phyloP scores from a whole-genome alignment of 2,113 vertebrate species.

The Nettapus auritus region DNA sequence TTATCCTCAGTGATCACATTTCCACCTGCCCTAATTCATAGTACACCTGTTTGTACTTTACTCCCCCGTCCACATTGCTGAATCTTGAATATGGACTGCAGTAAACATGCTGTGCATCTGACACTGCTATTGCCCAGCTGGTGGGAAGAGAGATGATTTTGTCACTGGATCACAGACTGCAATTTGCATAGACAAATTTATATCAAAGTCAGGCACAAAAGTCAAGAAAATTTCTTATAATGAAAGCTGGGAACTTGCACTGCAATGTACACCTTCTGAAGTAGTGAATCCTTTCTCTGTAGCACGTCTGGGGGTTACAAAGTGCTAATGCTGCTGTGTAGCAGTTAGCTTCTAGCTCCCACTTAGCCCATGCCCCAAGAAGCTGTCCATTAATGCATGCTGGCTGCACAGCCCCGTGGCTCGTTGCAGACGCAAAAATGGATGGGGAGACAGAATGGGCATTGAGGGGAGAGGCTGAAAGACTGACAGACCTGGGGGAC shows the following conservation, averaged over 20 bases:
- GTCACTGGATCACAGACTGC: background rate
- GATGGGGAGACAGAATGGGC: background rate
- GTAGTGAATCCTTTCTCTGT: background rate
- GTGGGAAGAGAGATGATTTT: background rate
- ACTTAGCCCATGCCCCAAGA: background rate
- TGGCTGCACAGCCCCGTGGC: accelerated
- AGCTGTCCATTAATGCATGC: background rate
- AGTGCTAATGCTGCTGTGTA: accelerated
- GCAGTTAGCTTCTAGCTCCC: background rate
- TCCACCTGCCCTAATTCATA: background rate
- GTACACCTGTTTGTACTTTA: background rate
- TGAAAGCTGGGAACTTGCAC: background rate
- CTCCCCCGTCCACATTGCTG: background rate
- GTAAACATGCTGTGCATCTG: background rate
- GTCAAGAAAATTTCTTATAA: background rate
- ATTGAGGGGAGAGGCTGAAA: background rate
- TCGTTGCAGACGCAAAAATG: background rate
- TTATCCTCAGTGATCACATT: too few species aligned
- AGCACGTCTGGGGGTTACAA: background rate
- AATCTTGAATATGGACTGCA: background rate
- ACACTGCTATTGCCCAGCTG: background rate
- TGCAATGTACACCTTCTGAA: background rate
- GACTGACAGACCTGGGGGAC: background rate
- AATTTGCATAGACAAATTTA: background rate
- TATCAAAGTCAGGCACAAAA: background rate